phyloP scores from a whole-genome alignment of 2,113 vertebrate genomes.

The Variabilichromis moorii region DNA sequence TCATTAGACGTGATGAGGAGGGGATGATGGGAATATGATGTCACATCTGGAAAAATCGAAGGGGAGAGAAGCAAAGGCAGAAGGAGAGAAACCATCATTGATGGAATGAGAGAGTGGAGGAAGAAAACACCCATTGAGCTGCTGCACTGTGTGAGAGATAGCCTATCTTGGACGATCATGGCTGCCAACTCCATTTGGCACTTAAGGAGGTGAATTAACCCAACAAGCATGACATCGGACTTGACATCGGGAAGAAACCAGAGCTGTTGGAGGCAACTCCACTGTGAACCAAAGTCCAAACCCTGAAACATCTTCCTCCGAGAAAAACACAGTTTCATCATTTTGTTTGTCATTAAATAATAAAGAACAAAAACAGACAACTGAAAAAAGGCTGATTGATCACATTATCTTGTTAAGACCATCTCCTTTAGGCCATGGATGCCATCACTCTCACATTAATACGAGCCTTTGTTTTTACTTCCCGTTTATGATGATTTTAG shows the following conservation, averaged over 20 bases:
- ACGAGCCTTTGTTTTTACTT: not conserved
- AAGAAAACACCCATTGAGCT: not conserved
- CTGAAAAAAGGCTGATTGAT: not conserved
- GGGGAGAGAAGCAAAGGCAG: not conserved
- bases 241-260: not conserved
- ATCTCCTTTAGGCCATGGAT: no score
- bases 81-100: not conserved
- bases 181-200: not conserved
- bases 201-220: not conserved
- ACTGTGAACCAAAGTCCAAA: not conserved
- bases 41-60: not conserved
- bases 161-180: not conserved
- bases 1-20: not conserved
- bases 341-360: not conserved
- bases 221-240: not conserved
- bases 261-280: not conserved
- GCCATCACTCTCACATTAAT: not conserved
- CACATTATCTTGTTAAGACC: not conserved
- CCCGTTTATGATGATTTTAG: not conserved
- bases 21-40: not conserved
- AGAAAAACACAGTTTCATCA: not conserved
- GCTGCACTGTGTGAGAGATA: not conserved
- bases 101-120: not conserved
- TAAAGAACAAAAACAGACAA: not conserved
- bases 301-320: rapidly evolving